These are phyloP conservation scores for Beris morrisii DNA, from an alignment of 2,888 invertebrate genomes.

Conservation along the genomic window DNA sequence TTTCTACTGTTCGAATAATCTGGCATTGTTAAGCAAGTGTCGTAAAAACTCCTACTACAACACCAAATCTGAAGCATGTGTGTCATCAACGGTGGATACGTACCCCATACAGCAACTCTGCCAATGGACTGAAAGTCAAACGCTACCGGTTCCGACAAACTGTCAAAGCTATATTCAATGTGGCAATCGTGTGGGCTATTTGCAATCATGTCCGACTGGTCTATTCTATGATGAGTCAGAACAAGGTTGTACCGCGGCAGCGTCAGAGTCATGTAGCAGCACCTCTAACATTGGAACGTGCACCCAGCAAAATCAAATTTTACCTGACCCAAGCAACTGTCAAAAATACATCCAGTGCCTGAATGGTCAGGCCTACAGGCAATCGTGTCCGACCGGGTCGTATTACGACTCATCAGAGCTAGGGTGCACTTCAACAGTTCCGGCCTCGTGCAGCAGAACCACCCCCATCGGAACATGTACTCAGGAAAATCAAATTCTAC, in stretches of 20 bases:
- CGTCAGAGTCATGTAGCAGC: background rate
- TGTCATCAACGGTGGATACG: too few species aligned
- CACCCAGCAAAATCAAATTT: background rate
- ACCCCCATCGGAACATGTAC: background rate
- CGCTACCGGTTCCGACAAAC: background rate
- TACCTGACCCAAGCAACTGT: background rate
- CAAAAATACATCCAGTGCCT: background rate
- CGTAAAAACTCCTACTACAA: too few species aligned
- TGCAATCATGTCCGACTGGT: background rate
- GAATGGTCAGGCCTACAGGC: background rate
- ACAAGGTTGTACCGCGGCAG: background rate
- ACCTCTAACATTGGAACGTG: background rate
- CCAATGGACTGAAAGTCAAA: background rate
- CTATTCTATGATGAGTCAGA: background rate
- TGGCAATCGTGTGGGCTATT: too few species aligned
- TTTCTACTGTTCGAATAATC: too few species aligned
- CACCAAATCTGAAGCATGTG: too few species aligned
- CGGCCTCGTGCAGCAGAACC: background rate
- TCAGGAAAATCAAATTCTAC: background rate
- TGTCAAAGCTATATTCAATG: slow-evolving; percentile 9
- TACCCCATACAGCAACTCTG: too few species aligned
- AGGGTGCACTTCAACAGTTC: too few species aligned
- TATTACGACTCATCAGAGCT: background rate
- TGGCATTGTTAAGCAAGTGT: too few species aligned
- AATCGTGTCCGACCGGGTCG: background rate